Evolutionary conservation across 2,113 vertebrate species (phyloP), one percentile per base, ranked within the genome.

Genomic region (Callipepla californica): DNA sequence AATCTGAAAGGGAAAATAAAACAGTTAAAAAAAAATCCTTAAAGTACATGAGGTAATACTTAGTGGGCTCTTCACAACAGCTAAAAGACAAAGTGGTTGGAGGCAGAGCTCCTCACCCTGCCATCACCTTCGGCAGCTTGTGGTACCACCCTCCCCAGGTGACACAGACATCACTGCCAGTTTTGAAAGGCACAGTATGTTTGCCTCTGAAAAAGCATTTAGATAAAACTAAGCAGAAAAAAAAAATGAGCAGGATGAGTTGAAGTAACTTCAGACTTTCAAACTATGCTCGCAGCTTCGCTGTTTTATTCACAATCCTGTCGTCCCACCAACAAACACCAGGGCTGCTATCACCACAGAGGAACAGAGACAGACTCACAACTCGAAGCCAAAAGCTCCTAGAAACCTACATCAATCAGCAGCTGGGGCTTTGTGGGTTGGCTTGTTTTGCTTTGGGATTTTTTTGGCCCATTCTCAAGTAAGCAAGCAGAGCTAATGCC

Each of bases 111-210:
- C 73, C 55, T 34, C 5, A 53, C 44, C 17, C 78, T 50, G 50
- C 55, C 13, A 26, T 11, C 80, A 80, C 66, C 59, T 80, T 5
- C n/a, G 32, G n/a, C 42, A 47, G 51, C 17, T n/a, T 26, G 21
- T 32, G 48, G 58, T 32, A 48, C 18, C 21, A 19, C 26, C 69
- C 53, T 59, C 38, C 45, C 73, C 78, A n/a, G 69, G 11, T 40
- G 44, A 70, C 13, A 7, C 40, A 61, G 61, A 74, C 80, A 55
- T 48, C 87, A n/a, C 50, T 32, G 79, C 7, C 40, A 26, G 8
- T 8, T 66, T 8, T 1, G 17, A 47, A 93, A 95, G 94, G 91
- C 94, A 96, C 84, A 53, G n/a, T 16, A 58, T 38, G 58, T 68
- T 76, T 77, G 74, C 89, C 85, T 94, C 62, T 32, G 70, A 61